Evolutionary conservation across 2,797 vertebrate species (phyloP), one percentile per base, ranked within the genome.

Genomic region (Dryobates pubescens): DNA sequence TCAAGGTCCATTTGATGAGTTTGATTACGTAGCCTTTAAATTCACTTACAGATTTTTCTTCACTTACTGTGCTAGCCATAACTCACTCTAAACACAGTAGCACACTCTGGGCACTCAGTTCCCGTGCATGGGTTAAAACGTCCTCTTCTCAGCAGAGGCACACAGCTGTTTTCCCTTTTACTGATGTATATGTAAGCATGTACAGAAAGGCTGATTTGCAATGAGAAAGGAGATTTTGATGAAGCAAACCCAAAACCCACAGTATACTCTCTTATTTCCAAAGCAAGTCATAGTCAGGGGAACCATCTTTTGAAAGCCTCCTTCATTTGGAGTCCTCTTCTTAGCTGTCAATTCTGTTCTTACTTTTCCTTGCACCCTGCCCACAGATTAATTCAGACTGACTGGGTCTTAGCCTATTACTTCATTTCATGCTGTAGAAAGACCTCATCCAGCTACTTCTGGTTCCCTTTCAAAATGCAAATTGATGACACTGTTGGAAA

Each of bases 381-480:
- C 13, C 13, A 57, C 10, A 58, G 10, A 38, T 43, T 9, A 54
- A 49, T 58, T n/a, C 41, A 72, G 41, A 34, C 23, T 30, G 30
- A 45, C 32, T 12, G 17, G 70, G 29, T 51, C 24, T 3, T 6
- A 10, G 5, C 22, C 8, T 41, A 70, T 43, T n/a, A 7, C 9
- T 6, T 54, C 13, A 70, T 77, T 13, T 36, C 23, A 23, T 67
- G 10, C 5, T n/a, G 19, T 32, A 26, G 6, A 59, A 70, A 13
- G 34, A 13, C 19, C 4, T 79, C 17, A 68, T 27, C 29, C 27
- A 53, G 19, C 19, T 26, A 63, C 3, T 6, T 8, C 14, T 59
- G 10, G 2, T 24, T 82, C 6, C 3, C 9, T 68, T 77, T 67
- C 6, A 22, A 59, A 51, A 45, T 0, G 1, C 6, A 24, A 59